Base-by-base conservation (phyloP, 2,888 invertebrate genomes). In the Athalia circularis region DNA sequence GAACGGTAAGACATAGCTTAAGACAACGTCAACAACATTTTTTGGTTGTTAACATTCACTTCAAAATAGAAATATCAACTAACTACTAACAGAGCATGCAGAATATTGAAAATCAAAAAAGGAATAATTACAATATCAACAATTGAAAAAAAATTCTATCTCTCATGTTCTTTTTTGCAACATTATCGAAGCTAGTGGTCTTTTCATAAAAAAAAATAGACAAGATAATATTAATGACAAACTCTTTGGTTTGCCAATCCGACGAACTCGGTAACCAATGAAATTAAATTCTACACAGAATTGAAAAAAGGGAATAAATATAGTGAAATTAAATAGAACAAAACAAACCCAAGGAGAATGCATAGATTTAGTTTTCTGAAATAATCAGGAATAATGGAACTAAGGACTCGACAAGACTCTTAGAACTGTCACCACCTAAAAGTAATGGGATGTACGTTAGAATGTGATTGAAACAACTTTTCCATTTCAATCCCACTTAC, bases 401-500 rank as follows among this genome's bases (percentile, higher is more conserved):
- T 45, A 72, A 13, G 13, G 13, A 47, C 59, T 59, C 13, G 72
- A 72, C 59, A 72, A 72, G 59, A 72, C 59, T 59, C 59, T 80
- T 82, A 84, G 84, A 88, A 87, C 84, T 86, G 86, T 86, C 85
- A 84, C 82, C 84, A 87, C 85, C 85, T 85, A 85, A 85, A 84
- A 76, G 80, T 82, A 81, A 83, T 79, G 84, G 81, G 82, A 80
- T 82, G 79, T 84, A 83, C 83, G 75, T 79, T 77, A 79, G 79
- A 79, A 79, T 79, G 78, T 65, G 77, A 80, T 75, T 65, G 61
- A 50, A 76, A 68, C 62, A 75, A 75, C 52, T 64, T 75, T 75
- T 57, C 75, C 75, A 64, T 75, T 68, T 82, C 82, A 83, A 81
- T 88, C 86, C 86, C 87, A 89, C 89, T 89, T 89, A 89, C 89